Percentiles rank a stretch among this genome's conserved stretches.
Evolutionary conservation across 1,140 invertebrate genomes (phyloP).

Genomic region (Drosophila takahashii): DNA sequence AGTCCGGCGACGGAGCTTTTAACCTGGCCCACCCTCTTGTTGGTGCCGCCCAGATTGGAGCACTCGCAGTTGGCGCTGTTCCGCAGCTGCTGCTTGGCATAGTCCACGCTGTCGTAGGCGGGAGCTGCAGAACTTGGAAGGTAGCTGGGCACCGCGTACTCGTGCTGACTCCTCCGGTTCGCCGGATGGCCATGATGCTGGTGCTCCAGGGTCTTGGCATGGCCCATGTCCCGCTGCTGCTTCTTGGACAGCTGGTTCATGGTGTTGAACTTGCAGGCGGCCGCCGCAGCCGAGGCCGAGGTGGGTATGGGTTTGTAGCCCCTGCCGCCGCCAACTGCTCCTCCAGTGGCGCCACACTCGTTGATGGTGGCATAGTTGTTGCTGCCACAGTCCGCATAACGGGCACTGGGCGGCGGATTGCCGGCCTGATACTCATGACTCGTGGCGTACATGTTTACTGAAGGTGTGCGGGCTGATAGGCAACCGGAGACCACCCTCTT

Average conservation of each 20-base stretch:
- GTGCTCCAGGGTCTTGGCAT: slow-evolving; percentile 74
- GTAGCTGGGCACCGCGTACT: slow-evolving; percentile 82
- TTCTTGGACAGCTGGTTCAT: slow-evolving; percentile 76
- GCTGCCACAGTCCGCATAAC: slow-evolving; percentile 71
- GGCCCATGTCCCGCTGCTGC: slow-evolving; percentile 62
- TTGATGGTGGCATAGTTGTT: slow-evolving; percentile 84
- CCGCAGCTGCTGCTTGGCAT: slow-evolving; percentile 65
- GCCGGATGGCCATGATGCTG: slow-evolving; percentile 65
- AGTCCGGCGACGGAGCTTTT: slow-evolving; percentile 81
- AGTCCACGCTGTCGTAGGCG: slow-evolving; percentile 76
- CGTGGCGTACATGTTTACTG: slow-evolving; percentile 88
- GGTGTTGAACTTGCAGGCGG: slow-evolving; percentile 79
- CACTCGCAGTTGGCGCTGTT: slow-evolving; percentile 61
- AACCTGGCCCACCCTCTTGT: slow-evolving; percentile 62
- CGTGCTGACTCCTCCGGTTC: slow-evolving; percentile 76
- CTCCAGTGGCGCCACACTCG: slow-evolving; percentile 53
- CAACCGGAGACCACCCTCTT: slow-evolving; percentile 60
- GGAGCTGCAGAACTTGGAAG: slow-evolving; percentile 39
- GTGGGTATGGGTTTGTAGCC: slow-evolving; percentile 78
- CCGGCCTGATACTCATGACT: slow-evolving; percentile 73
- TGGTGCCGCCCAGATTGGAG: slow-evolving; percentile 55
- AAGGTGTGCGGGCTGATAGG: slow-evolving; percentile 45
- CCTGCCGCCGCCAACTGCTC: slow-evolving; percentile 4
- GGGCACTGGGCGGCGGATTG: slow-evolving; percentile 24
- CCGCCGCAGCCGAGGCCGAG: slow-evolving; percentile 64